Evolutionary conservation across 2,888 invertebrate species (phyloP).

Genomic region (Dynastes grantii): DNA sequence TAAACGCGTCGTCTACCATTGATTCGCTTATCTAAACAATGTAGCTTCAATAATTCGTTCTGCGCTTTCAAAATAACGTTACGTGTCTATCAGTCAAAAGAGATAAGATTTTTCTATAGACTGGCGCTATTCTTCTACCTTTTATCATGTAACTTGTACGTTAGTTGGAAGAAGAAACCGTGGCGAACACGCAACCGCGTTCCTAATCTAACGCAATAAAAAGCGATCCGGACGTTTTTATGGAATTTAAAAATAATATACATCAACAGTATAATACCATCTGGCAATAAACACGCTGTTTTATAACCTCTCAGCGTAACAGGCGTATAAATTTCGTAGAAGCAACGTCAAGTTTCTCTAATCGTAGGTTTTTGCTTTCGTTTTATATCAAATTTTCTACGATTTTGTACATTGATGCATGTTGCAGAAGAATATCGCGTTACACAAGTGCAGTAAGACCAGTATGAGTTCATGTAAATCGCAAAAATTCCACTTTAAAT

Average conservation of each 20-base stretch:
- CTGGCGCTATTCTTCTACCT: neutral
- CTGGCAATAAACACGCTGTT: conserved; percentile 44
- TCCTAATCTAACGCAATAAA: conserved; percentile 42
- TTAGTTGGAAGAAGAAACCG: neutral
- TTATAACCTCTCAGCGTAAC: conserved; percentile 35
- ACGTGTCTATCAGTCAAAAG: conserved; percentile 5
- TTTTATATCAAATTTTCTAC: neutral
- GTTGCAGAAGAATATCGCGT: too few relatives aligned
- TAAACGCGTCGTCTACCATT: conserved; percentile 4
- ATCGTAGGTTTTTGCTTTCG: conserved; percentile 3
- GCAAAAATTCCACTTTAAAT: too few relatives aligned
- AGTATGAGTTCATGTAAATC: too few relatives aligned
- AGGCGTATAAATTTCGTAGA: conserved; percentile 25
- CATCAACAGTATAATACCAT: conserved; percentile 46
- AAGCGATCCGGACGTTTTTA: conserved; percentile 41
- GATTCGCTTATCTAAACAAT: conserved; percentile 24
- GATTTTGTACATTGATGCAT: too few relatives aligned
- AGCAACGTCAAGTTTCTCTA: conserved; percentile 33
- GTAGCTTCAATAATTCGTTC: conserved; percentile 22
- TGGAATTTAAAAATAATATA: conserved; percentile 47
- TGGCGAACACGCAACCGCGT: conserved; percentile 3
- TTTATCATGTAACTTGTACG: too few relatives aligned
- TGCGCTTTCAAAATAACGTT: neutral
- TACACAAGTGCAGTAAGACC: too few relatives aligned
- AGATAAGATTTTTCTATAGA: conserved; percentile 30